Evolutionary conservation across 2,888 invertebrate species (phyloP).

Genomic region (Perizoma affinitatum): DNA sequence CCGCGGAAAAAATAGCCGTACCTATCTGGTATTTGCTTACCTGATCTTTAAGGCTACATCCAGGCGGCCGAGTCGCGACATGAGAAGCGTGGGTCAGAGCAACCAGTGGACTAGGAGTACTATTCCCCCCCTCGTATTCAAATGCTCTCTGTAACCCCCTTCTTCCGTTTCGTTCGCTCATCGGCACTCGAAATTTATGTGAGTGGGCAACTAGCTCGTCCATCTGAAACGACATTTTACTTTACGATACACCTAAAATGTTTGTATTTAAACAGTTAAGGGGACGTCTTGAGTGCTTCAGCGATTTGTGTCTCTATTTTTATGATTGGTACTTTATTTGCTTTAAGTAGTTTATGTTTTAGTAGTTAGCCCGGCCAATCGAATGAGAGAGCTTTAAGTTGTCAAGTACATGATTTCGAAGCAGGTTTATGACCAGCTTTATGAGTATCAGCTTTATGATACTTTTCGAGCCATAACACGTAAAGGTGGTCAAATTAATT

Average conservation of each 20-base stretch:
- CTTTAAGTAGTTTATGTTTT: constrained; percentile 15
- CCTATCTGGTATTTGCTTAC: constrained; percentile 32
- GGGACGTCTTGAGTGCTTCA: constrained; percentile 28
- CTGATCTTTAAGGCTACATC: constrained; percentile 67
- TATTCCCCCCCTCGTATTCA: constrained; percentile 55
- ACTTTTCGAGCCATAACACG: too few species aligned
- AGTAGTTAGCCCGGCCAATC: constrained; percentile 21
- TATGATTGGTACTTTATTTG: constrained; percentile 25
- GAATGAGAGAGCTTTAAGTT: not conserved
- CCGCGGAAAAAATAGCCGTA: not conserved
- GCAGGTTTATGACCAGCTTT: too few species aligned
- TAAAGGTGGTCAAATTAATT: too few species aligned
- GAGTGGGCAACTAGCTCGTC: constrained; percentile 74
- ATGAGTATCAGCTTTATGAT: too few species aligned
- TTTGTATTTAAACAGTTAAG: constrained; percentile 32
- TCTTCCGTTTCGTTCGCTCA: constrained; percentile 66
- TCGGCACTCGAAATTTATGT: constrained; percentile 71
- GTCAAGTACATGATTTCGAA: too few species aligned
- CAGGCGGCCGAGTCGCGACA: constrained; percentile 69
- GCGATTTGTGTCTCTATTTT: constrained; percentile 31
- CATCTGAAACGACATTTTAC: constrained; percentile 58
- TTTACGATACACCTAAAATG: constrained; percentile 36
- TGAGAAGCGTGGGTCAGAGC: constrained; percentile 74
- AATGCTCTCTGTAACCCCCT: constrained; percentile 58
- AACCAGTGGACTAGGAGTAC: constrained; percentile 65